Evolutionary conservation across 2,888 invertebrate species (phyloP).

Genomic region (Isotomurus palustris): DNA sequence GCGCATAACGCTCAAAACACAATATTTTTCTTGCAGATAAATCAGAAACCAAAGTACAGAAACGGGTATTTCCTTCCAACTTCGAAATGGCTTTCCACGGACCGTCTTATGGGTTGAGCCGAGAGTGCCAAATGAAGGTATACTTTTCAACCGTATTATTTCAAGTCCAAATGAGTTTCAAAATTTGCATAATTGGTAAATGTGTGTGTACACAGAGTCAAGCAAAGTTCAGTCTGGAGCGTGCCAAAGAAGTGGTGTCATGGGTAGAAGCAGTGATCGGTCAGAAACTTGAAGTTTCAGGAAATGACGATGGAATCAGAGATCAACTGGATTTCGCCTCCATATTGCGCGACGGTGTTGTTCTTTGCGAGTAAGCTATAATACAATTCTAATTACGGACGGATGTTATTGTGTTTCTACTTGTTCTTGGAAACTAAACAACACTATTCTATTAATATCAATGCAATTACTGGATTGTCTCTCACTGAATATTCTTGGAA

Average conservation of each 20-base stretch:
- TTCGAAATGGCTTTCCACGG: slow-evolving; percentile 46
- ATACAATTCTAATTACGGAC: slow-evolving; percentile 8
- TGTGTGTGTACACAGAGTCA: slow-evolving; percentile 53
- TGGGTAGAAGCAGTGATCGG: slow-evolving; percentile 53
- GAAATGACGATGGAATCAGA: slow-evolving; percentile 48
- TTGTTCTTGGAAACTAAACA: too few relatives aligned
- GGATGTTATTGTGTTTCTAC: background rate
- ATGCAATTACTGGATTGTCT: background rate
- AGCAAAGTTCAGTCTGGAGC: slow-evolving; percentile 53
- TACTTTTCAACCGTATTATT: background rate
- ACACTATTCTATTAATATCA: too few relatives aligned
- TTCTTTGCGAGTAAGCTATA: slow-evolving; percentile 54
- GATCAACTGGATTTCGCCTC: slow-evolving; percentile 52
- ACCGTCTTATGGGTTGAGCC: slow-evolving; percentile 51
- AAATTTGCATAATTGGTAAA: background rate
- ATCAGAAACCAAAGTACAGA: background rate
- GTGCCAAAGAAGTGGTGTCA: slow-evolving; percentile 49
- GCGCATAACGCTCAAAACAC: background rate
- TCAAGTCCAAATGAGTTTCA: background rate
- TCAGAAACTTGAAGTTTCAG: slow-evolving; percentile 47
- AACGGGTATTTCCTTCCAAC: slow-evolving; percentile 5
- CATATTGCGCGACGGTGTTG: slow-evolving; percentile 53
- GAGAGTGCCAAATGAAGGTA: slow-evolving; percentile 52
- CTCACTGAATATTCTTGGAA: background rate
- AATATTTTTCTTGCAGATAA: too few relatives aligned